Conservation (phyloP, 2,113 vertebrate species). For the Podocnemis expansa region DNA sequence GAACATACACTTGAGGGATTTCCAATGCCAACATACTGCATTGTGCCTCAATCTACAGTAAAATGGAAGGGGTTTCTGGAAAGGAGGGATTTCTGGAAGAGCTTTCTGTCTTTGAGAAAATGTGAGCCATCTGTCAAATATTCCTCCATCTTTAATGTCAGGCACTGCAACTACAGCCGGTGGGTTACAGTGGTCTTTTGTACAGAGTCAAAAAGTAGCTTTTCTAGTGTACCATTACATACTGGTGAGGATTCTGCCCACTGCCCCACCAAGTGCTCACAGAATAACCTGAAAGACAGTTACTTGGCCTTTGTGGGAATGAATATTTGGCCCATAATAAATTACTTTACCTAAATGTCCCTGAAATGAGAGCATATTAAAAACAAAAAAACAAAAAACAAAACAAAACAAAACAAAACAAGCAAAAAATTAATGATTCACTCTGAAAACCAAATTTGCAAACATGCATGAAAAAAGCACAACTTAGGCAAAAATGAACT, state of each 20-base stretch:
- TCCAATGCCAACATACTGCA: not conserved
- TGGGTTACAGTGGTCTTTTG: not conserved
- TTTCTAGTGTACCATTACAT: not conserved
- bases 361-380: not conserved
- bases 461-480: not conserved
- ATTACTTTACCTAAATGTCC: not conserved
- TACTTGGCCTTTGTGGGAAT: not conserved
- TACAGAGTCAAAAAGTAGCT: not conserved
- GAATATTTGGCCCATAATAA: not conserved
- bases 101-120: not conserved
- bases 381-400: no score
- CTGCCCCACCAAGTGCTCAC: not conserved
- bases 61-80: not conserved
- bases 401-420: no score
- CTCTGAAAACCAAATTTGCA: not conserved
- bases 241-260: not conserved
- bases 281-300: not conserved
- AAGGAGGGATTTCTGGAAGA: no score
- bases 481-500: not conserved
- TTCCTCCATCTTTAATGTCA: not conserved
- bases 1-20: not conserved
- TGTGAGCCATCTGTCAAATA: not conserved
- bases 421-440: no score
- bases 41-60: not conserved
- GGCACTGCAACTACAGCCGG: not conserved